These are phyloP conservation scores for Orius laevigatus DNA, from an alignment of 1,140 invertebrate genomes.

Conservation along the genomic window DNA sequence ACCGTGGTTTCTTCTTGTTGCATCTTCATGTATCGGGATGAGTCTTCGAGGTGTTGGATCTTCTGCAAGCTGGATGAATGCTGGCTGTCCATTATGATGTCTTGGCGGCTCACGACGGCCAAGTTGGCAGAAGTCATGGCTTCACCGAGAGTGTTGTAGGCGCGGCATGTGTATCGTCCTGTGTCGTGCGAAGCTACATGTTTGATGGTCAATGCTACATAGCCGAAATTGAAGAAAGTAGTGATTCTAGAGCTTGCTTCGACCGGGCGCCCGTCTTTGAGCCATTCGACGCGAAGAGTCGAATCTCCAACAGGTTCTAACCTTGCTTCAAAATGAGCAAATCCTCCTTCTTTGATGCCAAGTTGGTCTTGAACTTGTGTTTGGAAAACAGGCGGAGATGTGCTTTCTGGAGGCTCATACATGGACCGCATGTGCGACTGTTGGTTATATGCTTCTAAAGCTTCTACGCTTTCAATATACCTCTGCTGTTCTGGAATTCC, in stretches of 20 bases:
- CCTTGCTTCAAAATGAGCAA: conserved; percentile 89
- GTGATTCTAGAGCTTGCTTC: conserved; percentile 86
- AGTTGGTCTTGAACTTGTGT: conserved; percentile 80
- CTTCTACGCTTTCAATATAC: conserved; percentile 83
- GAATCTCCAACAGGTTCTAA: conserved; percentile 86
- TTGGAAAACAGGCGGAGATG: conserved; percentile 75
- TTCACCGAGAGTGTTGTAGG: conserved; percentile 74
- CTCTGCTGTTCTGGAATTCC: conserved; percentile 82
- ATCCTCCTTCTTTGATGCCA: conserved; percentile 78
- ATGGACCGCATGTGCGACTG: conserved; percentile 26
- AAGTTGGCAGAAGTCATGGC: conserved; percentile 77
- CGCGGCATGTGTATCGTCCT: conserved; percentile 79
- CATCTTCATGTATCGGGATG: conserved; percentile 29
- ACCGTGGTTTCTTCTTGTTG: conserved; percentile 55
- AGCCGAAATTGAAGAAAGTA: conserved; percentile 91
- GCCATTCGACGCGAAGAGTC: conserved; percentile 84
- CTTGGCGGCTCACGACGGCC: conserved; percentile 68
- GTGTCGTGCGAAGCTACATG: conserved; percentile 78
- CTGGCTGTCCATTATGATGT: conserved; percentile 66
- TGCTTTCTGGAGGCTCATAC: conserved; percentile 59
- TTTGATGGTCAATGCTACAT: conserved; percentile 90
- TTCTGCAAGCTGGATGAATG: conserved; percentile 75
- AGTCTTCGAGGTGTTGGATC: conserved; percentile 76
- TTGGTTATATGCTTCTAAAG: conserved; percentile 76
- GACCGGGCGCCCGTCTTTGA: conserved; percentile 78